phyloP scores from a whole-genome alignment of 2,888 invertebrate species.

The Eutolmus rufibarbis region DNA sequence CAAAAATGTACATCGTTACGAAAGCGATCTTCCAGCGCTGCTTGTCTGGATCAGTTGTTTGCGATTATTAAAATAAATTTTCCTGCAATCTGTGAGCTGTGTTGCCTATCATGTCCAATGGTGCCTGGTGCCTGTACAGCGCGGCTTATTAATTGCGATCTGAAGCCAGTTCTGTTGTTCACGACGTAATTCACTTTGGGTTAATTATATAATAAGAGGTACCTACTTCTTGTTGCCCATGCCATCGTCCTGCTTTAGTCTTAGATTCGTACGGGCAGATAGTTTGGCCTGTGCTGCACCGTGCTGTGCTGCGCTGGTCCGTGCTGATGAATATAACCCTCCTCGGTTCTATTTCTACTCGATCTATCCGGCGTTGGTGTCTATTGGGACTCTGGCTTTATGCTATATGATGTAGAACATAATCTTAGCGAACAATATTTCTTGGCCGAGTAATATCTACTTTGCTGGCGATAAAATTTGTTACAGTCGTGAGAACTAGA shows the following conservation, averaged over 20 bases:
- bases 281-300: conserved; percentile 29
- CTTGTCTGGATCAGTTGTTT: conserved; percentile 43
- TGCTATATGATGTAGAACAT: conserved; percentile 47
- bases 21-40: conserved; percentile 31
- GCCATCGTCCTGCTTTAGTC: conserved; percentile 41
- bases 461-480: conserved; percentile 48
- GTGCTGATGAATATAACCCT: conserved; percentile 22
- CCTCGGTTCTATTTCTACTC: conserved; percentile 22
- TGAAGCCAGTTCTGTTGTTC: conserved; percentile 48
- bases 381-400: conserved; percentile 35
- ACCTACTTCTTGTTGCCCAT: conserved; percentile 41
- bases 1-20: conserved; percentile 37
- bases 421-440: conserved; percentile 46
- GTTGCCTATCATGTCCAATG: conserved; percentile 35
- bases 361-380: background rate
- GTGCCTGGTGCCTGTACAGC: conserved; percentile 38
- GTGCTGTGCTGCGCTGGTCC: background rate
- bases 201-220: conserved; percentile 48
- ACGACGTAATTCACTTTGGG: conserved; percentile 48
- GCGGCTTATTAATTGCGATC: conserved; percentile 47
- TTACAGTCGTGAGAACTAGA: conserved; percentile 48
- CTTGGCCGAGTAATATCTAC: conserved; percentile 47
- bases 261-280: background rate
- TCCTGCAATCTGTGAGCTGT: conserved; percentile 39
- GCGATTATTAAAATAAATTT: conserved; percentile 48